Percentiles rank a stretch among this genome's conserved stretches.
Evolutionary conservation across 2,797 vertebrate species (phyloP).

Genomic region (Pantherophis vulpinus): DNA sequence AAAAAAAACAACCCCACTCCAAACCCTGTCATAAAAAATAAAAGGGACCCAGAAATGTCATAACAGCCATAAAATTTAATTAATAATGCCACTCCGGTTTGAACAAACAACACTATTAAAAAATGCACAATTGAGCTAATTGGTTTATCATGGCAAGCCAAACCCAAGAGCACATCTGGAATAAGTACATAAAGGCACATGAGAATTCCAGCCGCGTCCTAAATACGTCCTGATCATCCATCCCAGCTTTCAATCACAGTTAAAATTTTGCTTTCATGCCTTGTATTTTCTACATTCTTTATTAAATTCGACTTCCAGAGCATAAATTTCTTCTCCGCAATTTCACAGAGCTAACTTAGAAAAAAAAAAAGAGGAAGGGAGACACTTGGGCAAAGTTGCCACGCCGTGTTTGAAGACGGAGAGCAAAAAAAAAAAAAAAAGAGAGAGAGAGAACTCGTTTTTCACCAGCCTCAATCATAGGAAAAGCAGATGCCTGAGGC

Average conservation of each 20-base stretch:
- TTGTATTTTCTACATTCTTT: background rate
- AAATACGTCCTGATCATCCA: background rate
- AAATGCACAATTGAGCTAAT: slow-evolving; percentile 53
- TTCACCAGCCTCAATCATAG: background rate
- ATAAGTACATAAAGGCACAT: background rate
- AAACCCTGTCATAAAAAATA: background rate
- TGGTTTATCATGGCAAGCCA: slow-evolving; percentile 29
- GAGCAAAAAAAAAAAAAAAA: background rate
- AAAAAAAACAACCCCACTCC: background rate
- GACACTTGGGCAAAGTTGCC: background rate
- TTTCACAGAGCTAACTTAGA: background rate
- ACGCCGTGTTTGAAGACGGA: background rate
- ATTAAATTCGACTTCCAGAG: background rate
- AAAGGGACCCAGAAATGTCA: background rate
- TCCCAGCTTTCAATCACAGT: background rate
- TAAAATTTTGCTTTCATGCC: background rate
- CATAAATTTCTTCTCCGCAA: background rate
- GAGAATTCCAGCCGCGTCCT: background rate
- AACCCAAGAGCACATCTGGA: background rate
- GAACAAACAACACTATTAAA: slow-evolving; percentile 56
- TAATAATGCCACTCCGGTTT: slow-evolving; percentile 38
- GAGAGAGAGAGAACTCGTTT: background rate
- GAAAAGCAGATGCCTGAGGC: background rate
- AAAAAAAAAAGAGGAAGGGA: background rate
- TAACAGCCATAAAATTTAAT: slow-evolving; percentile 45